These are phyloP conservation scores for Pseudomyrmex gracilis DNA, from an alignment of 1,140 invertebrate species.

Conservation along the genomic window DNA sequence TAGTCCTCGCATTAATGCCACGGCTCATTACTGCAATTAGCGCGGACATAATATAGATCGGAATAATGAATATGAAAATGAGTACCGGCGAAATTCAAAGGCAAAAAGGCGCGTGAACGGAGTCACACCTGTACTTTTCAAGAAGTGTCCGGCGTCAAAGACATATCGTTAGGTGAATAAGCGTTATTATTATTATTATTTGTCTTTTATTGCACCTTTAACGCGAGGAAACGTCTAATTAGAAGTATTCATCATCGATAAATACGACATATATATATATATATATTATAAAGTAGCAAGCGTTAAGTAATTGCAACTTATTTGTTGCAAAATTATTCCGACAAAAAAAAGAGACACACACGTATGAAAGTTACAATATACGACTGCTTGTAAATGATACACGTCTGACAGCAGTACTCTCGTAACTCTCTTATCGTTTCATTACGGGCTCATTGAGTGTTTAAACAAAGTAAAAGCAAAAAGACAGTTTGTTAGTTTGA, in stretches of 20 bases:
- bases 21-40: constrained; percentile 71
- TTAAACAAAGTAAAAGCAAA: constrained; percentile 53
- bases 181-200: background rate
- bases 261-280: background rate
- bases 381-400: background rate
- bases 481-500: constrained; percentile 41
- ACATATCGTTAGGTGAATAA: constrained; percentile 34
- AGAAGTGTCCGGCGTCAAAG: constrained; percentile 26
- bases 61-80: constrained; percentile 72
- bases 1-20: constrained; percentile 36
- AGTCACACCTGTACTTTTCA: constrained; percentile 22
- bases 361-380: constrained; percentile 5
- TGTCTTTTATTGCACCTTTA: background rate
- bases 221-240: background rate
- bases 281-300: background rate
- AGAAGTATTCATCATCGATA: background rate
- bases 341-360: too few species aligned
- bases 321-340: constrained; percentile 12
- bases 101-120: constrained; percentile 11
- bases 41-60: constrained; percentile 65
- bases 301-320: background rate
- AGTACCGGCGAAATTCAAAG: constrained; percentile 61
- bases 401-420: constrained; percentile 15
- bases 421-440: constrained; percentile 49
- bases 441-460: constrained; percentile 43